Evolutionary conservation across 1,140 invertebrate genomes (phyloP).

Genomic region (Eupristina koningsbergeri): DNA sequence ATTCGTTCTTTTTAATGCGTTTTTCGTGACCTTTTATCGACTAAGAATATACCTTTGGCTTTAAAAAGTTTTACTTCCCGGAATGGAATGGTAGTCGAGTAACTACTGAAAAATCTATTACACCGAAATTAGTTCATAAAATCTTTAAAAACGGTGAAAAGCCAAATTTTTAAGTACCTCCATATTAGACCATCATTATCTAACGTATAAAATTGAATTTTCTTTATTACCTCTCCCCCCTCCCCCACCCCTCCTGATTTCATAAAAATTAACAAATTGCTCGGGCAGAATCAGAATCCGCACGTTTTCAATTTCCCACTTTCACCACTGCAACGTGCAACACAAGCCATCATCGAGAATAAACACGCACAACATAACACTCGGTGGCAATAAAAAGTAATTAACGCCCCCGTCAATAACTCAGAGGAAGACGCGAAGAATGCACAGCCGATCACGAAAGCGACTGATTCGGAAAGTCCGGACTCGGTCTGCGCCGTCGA

Average conservation of each 20-base stretch:
- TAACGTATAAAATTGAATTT: no score
- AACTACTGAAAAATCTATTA: not conserved
- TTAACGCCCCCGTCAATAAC: no score
- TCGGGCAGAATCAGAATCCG: no score
- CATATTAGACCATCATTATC: no score
- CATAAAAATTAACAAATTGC: no score
- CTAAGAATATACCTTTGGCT: not conserved
- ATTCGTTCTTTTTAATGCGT: not conserved
- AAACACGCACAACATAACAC: no score
- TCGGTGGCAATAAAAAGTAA: no score
- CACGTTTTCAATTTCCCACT: not conserved
- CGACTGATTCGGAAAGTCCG: conserved; percentile 18
- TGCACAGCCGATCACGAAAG: not conserved
- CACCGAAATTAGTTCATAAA: no score
- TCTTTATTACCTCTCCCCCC: no score
- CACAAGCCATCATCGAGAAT: no score
- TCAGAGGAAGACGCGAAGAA: not conserved
- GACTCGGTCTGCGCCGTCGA: not conserved
- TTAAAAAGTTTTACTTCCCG: not conserved
- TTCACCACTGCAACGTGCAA: not conserved
- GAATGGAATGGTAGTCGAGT: not conserved
- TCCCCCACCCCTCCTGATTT: no score
- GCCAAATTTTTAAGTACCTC: no score
- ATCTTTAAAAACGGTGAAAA: not conserved
- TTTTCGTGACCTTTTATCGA: not conserved